Evolutionary conservation across 1,140 invertebrate genomes (phyloP), one percentile per base, ranked within the genome.

Genomic region (Pristionchus pacificus): DNA sequence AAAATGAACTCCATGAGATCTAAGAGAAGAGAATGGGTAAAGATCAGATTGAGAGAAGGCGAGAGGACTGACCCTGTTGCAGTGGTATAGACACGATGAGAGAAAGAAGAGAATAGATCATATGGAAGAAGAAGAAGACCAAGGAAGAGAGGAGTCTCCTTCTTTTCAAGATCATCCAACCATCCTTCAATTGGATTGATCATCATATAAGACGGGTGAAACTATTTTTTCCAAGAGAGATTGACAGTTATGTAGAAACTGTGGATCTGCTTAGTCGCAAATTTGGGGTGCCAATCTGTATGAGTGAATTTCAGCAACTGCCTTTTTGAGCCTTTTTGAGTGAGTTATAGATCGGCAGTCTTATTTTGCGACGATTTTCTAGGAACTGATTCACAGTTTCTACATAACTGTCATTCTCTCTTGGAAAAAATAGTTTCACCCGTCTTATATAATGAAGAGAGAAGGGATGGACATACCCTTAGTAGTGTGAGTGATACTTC

Each of bases 91-190:
- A 94, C 85, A 29, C 85, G 84, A 70, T 93, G 90, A 0, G 92
- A 90, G 1, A 89, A 81, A 74, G 87, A 86, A 79, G 92, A 89
- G 15, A 91, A 83, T 72, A 90, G 84, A 78, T 89, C 88, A 2
- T 93, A 74, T 24, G 93, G 93, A 63, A 92, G 85, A 38, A 90
- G 82, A 27, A 89, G 83, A n/a, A 92, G 74, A 14, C 91, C 91
- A 32, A 93, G 83, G 19, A 85, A 77, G 27, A 89, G 82, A 10
- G 88, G 88, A 2, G 86, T 87, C 13, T 85, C 81, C 14, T 82
- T 82, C n/a, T 77, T 71, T 57, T 85, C 78, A n/a, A 88, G 68
- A 55, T 83, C 77, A 33, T 81, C 75, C 15, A 89, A 74, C 92
- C 92, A 94, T 71, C 86, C 87, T 71, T 89, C 88, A 60, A 91